Evolutionary conservation across 2,797 vertebrate genomes (phyloP), one percentile per base, ranked within the genome.

Genomic region (Poliocrania exsul): DNA sequence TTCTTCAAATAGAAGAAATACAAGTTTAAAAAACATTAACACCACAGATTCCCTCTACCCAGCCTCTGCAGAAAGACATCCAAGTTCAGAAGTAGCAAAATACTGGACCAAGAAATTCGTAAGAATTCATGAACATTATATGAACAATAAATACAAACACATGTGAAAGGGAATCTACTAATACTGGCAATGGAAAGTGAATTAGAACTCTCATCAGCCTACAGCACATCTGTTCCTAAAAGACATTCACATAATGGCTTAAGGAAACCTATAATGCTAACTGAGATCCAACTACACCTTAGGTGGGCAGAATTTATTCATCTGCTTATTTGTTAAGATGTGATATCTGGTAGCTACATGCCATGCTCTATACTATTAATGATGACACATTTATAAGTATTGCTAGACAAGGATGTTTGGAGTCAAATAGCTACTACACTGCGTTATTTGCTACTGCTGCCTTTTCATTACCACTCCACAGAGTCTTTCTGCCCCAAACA

Each of bases 1-100:
- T 91, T 90, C 95, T 96, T 94, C 86, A 95, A 96, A 96, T 17
- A 96, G 92, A 94, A 97, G 87, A 97, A 95, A 95, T 96, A 93
- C 75, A 90, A 75, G 16, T 70, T 94, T 87, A 83, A 85, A 88
- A 96, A 96, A 94, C 66, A 83, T 84, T 37, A 92, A 80, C 71
- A 93, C 58, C 90, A 81, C 66, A 90, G 86, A 96, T 62, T 74
- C 78, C 92, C 64, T 72, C 94, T 75, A 77, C 61, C 79, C 71
- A 92, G 65, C 35, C 75, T 83, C 74, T 83, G 81, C 85, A 95
- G 80, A 94, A 97, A 93, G 78, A 95, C 56, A 92, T 83, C 69
- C 37, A 88, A 79, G 47, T 44, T 89, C 49, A 70, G 51, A 90
- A 86, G 56, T 11, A 90, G 82, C 61, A 86, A 79, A 91, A 91